A percentile compares a stretch with the other conserved stretches of the same genome.
phyloP scores from a whole-genome alignment of 2,888 invertebrate species.

The Sabatieria punctata region DNA sequence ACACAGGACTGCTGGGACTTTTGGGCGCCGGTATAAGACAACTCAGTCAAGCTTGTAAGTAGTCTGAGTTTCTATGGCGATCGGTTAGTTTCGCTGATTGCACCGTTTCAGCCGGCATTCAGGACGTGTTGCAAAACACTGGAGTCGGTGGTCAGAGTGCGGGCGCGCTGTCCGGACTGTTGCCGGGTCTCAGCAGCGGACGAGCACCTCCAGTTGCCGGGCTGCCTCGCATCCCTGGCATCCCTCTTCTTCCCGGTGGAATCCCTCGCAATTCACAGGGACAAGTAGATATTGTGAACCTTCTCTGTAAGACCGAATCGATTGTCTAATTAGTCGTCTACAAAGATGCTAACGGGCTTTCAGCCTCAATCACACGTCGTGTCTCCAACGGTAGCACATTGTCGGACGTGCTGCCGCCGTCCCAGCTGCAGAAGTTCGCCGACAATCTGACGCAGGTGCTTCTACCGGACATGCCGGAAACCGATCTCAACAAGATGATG shows the following conservation, averaged over 20 bases:
- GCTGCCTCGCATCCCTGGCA: slow-evolving; percentile 27
- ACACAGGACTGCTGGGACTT: too few relatives aligned
- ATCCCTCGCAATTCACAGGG: slow-evolving; percentile 29
- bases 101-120: slow-evolving; percentile 25
- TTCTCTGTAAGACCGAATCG: slow-evolving; percentile 17
- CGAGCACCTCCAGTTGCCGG: slow-evolving; percentile 24
- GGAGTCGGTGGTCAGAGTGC: neutral
- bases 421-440: slow-evolving; percentile 29
- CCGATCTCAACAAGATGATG: slow-evolving; percentile 30
- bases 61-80: too few relatives aligned
- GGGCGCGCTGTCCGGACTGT: neutral
- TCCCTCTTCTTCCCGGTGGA: slow-evolving; percentile 28
- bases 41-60: too few relatives aligned
- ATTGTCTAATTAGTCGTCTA: neutral
- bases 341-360: neutral
- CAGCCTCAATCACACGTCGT: slow-evolving; percentile 27
- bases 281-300: slow-evolving; percentile 29
- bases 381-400: slow-evolving; percentile 30
- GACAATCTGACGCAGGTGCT: slow-evolving; percentile 31
- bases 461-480: slow-evolving; percentile 26
- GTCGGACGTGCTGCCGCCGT: slow-evolving; percentile 29
- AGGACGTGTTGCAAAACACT: slow-evolving; percentile 19
- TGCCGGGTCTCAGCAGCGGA: neutral
- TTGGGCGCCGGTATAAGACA: too few relatives aligned
- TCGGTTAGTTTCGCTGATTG: too few relatives aligned